Evolutionary conservation across 53 echinoderm and acorn worm species (phyloP).

Genomic region (Glandiceps talaboti): DNA sequence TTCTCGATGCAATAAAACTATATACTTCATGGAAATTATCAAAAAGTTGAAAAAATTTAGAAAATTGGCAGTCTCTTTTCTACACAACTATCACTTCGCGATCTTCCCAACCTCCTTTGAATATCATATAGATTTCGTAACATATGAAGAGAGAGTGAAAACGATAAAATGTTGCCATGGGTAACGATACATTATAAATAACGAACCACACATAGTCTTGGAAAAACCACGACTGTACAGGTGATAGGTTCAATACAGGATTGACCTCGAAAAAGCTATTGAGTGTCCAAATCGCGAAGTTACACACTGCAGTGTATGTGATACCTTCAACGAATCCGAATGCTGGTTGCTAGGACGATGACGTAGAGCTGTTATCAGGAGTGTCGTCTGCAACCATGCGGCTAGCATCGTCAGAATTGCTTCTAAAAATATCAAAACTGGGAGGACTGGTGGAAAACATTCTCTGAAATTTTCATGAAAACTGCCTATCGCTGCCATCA

Average conservation of each 20-base stretch:
- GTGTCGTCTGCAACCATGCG: not conserved
- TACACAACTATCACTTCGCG: not conserved
- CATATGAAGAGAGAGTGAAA: not conserved
- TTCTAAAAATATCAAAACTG: not conserved
- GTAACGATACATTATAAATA: not conserved
- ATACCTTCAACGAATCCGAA: not conserved
- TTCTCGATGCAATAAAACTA: no score
- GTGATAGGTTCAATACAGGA: not conserved
- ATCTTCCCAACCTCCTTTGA: not conserved
- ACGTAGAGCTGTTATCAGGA: not conserved
- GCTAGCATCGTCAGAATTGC: not conserved
- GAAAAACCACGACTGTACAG: not conserved
- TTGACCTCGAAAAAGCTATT: not conserved
- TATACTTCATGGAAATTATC: no score
- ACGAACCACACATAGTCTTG: not conserved
- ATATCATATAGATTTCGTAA: not conserved
- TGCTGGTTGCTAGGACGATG: not conserved
- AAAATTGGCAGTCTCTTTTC: not conserved
- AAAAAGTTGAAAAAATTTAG: no score
- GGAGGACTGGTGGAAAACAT: not conserved
- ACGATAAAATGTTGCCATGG: not conserved
- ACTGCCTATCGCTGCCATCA: not conserved
- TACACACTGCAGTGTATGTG: not conserved
- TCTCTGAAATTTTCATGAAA: not conserved
- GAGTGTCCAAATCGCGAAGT: not conserved